Evolutionary conservation across 2,113 vertebrate genomes (phyloP).

Genomic region (Tenebrosternarchus preto): DNA sequence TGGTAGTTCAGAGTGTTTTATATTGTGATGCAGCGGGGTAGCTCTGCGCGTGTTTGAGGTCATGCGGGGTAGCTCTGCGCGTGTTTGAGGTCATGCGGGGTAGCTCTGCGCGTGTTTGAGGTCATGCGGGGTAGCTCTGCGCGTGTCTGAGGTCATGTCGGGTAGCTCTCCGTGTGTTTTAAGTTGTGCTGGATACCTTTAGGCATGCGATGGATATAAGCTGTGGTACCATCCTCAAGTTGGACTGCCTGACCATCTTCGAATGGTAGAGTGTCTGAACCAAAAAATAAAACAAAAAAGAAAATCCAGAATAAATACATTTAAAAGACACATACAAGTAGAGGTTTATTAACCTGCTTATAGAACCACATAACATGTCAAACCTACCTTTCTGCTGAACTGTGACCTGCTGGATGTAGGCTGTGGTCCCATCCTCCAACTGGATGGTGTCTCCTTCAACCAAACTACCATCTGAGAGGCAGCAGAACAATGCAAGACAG

Average conservation of each 20-base stretch:
- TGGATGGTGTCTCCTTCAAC: slow-evolving; percentile 80
- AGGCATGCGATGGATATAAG: slow-evolving; percentile 75
- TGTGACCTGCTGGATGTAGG: slow-evolving; percentile 79
- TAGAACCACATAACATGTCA: not conserved
- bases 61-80: too few relatives aligned
- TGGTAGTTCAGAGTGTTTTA: too few relatives aligned
- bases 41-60: too few relatives aligned
- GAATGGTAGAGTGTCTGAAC: slow-evolving; percentile 74
- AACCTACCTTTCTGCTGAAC: slow-evolving; percentile 78
- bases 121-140: too few relatives aligned
- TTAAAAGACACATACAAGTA: too few relatives aligned
- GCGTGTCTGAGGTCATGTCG: not conserved
- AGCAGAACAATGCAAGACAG: not conserved
- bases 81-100: too few relatives aligned
- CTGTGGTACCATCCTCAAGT: slow-evolving; percentile 78
- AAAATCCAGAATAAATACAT: not conserved
- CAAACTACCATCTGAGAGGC: slow-evolving; percentile 74
- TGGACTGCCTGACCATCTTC: slow-evolving; percentile 80
- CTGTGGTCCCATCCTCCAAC: slow-evolving; percentile 80
- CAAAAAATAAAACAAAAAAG: not conserved
- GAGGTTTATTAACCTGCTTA: not conserved
- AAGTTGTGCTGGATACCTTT: slow-evolving; percentile 69
- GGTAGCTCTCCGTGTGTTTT: not conserved
- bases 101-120: too few relatives aligned
- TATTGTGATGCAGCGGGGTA: too few relatives aligned